A percentile compares a stretch with the other conserved stretches of the same genome.
Conservation (phyloP, 2,888 invertebrate genomes). For the Tuta absoluta region DNA sequence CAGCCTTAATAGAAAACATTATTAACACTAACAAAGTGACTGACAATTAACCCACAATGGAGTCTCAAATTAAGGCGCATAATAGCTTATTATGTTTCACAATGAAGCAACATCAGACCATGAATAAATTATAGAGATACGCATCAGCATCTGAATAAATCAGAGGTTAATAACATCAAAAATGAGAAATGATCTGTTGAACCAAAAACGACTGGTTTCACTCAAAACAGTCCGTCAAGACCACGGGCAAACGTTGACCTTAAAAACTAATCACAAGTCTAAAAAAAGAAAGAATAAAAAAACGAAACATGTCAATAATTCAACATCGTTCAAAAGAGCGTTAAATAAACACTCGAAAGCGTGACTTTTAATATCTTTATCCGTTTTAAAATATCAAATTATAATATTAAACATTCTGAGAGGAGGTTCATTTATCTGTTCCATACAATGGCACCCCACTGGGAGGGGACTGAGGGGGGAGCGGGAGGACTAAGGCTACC, state of each 20-base stretch:
- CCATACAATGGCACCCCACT: slow-evolving; percentile 68
- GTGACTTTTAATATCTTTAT: slow-evolving; percentile 80
- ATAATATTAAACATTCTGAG: slow-evolving; percentile 77
- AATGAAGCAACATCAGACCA: slow-evolving; percentile 19
- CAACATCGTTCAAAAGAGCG: slow-evolving; percentile 61
- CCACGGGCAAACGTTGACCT: slow-evolving; percentile 34
- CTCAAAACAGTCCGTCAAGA: slow-evolving; percentile 23
- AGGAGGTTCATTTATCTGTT: slow-evolving; percentile 71
- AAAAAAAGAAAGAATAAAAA: slow-evolving; percentile 42
- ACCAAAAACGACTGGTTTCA: slow-evolving; percentile 23
- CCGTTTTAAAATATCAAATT: slow-evolving; percentile 80
- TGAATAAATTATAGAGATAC: slow-evolving; percentile 20
- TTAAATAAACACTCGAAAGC: slow-evolving; percentile 77
- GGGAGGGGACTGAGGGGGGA: slow-evolving; percentile 42
- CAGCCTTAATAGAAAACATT: slow-evolving; percentile 13
- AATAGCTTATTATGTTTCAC: slow-evolving; percentile 18
- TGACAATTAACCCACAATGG: slow-evolving; percentile 18
- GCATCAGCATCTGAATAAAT: slow-evolving; percentile 20
- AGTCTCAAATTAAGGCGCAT: slow-evolving; percentile 6
- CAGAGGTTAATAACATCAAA: slow-evolving; percentile 19
- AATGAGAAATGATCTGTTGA: slow-evolving; percentile 22
- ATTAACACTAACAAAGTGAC: slow-evolving; percentile 19
- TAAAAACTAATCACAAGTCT: slow-evolving; percentile 43
- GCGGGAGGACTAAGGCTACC: slow-evolving; percentile 38
- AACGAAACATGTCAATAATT: slow-evolving; percentile 62